Conservation (phyloP, 2,113 vertebrate genomes). For the Dryoscopus gambensis region DNA sequence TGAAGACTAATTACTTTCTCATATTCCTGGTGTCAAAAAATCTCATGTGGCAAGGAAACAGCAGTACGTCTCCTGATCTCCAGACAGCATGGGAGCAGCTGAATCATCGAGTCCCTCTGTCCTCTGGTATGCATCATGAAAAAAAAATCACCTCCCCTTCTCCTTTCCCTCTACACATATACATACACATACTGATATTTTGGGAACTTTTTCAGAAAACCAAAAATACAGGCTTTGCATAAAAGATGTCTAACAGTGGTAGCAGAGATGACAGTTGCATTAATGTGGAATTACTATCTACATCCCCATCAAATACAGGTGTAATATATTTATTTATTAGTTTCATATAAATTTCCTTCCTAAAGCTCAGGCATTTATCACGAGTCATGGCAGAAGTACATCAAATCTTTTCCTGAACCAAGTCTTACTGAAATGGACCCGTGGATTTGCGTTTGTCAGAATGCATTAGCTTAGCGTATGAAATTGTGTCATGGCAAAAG, state of each 20-base stretch:
- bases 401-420: conserved; percentile 26
- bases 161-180: neutral
- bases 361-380: conserved; percentile 4
- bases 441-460: conserved; percentile 15
- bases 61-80: neutral
- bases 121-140: neutral
- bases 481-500: neutral
- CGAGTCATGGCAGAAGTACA: neutral
- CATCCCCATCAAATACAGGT: neutral
- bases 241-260: neutral
- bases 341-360: conserved; percentile 6
- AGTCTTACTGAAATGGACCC: neutral
- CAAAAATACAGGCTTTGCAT: neutral
- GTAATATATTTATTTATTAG: conserved; percentile 33
- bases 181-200: neutral
- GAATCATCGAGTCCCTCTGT: neutral
- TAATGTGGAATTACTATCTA: conserved; percentile 12
- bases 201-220: neutral
- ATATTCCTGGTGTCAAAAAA: neutral
- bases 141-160: neutral
- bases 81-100: neutral
- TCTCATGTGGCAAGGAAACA: neutral
- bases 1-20: neutral
- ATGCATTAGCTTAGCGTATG: neutral
- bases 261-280: conserved; percentile 12